phyloP scores from a whole-genome alignment of 2,113 vertebrate genomes.

The Eclectus roratus region DNA sequence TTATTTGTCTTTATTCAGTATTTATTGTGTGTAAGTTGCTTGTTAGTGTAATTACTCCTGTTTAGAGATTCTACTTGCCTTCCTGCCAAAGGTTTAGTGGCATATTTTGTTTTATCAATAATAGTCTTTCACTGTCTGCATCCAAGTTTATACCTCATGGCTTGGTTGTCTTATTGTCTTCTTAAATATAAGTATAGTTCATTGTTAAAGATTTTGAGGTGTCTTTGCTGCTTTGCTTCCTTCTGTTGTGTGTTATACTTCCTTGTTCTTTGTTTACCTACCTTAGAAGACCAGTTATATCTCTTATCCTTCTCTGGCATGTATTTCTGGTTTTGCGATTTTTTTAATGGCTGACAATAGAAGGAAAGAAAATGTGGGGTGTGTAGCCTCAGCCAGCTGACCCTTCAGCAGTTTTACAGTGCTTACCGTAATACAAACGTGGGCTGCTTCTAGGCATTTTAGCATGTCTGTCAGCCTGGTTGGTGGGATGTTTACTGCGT shows the following conservation, averaged over 20 bases:
- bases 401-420: background rate
- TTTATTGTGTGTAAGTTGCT: background rate
- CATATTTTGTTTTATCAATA: background rate
- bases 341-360: conserved; percentile 32
- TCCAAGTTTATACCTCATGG: background rate
- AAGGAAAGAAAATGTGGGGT: conserved; percentile 41
- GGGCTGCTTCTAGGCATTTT: background rate
- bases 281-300: conserved; percentile 16
- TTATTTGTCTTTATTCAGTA: conserved; percentile 36
- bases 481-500: background rate
- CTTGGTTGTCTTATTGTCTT: background rate
- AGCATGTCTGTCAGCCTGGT: background rate
- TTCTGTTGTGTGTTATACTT: conserved; percentile 34
- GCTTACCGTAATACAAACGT: background rate
- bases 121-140: background rate
- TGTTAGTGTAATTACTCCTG: conserved; percentile 30
- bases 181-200: background rate
- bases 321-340: conserved; percentile 14
- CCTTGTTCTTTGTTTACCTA: conserved; percentile 53
- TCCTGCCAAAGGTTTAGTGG: conserved; percentile 14
- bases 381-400: background rate
- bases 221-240: conserved; percentile 40
- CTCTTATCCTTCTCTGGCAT: conserved; percentile 24
- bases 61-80: conserved; percentile 7
- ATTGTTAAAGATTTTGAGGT: conserved; percentile 1